Evolutionary conservation across 92 coral and sea anemone genomes (phyloP), one percentile per base, ranked within the genome.

Genomic region (Anthopleura xanthogrammica): DNA sequence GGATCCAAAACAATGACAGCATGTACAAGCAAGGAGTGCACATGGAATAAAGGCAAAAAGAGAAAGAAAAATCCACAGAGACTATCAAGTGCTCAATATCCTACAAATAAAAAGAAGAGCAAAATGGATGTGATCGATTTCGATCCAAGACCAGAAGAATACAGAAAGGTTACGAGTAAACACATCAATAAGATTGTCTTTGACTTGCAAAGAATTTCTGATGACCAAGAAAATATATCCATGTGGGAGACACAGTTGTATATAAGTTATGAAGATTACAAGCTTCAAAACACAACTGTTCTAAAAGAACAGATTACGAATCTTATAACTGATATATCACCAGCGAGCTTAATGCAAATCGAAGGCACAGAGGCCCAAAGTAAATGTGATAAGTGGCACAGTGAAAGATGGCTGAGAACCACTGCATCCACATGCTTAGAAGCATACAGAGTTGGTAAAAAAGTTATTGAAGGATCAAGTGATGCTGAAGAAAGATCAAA

Each of bases 241-340:
- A 85, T 89, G 86, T 89, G 84, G 86, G 62, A 68, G 50, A 89
- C 88, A 58, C 92, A 85, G 36, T 85, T 88, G 2, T 40, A 80
- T 40, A n/a, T 80, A 41, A 48, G 75, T 64, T 85, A 85, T 77
- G 29, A 54, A 17, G 84, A 88, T 64, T 88, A 83, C 72, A 29
- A 68, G 13, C 80, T 64, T 54, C 79, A 72, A 23, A 79, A 87
- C 78, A 22, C 24, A 36, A 6, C 56, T 23, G 41, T 83, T 65
- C 55, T 84, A 73, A 52, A 52, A 55, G 74, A 84, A 70, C 65
- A 82, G 64, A 68, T 88, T 7, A 80, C 20, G 60, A 46, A 52
- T 36, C 41, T 88, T 14, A 42, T 22, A 42, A 68, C 39, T 8
- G 77, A 85, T 52, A 40, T 85, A 36, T 85, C 82, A 54, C 89